Evolutionary conservation across 1,140 invertebrate genomes (phyloP).

Genomic region (Aleiodes sp.): DNA sequence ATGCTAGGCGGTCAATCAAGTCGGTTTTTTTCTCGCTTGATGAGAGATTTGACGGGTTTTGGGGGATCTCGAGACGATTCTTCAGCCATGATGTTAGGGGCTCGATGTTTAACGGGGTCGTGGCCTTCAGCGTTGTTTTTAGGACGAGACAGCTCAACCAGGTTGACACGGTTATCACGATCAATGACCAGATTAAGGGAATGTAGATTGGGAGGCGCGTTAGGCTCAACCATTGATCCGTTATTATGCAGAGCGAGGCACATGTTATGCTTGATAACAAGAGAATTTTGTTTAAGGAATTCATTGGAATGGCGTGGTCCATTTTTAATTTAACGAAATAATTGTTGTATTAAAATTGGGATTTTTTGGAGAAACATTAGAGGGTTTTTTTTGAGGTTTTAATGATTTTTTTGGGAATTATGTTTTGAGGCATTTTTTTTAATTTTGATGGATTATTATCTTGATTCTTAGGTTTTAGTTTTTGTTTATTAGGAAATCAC

Average conservation of each 20-base stretch:
- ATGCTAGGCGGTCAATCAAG: conserved; percentile 33
- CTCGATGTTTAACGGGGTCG: conserved; percentile 43
- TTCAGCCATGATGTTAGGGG: conserved; percentile 24
- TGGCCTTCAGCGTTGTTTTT: conserved; percentile 51
- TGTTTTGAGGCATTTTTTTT: too few species aligned
- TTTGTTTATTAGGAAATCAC: too few species aligned
- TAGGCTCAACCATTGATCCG: conserved; percentile 48
- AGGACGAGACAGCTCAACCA: conserved; percentile 55
- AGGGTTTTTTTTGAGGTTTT: too few species aligned
- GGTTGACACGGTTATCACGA: conserved; percentile 49
- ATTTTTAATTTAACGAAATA: too few species aligned
- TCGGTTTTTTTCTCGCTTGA: conserved; percentile 17
- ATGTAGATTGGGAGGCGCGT: conserved; percentile 51
- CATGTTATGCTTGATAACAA: conserved; percentile 46
- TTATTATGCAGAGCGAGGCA: conserved; percentile 45
- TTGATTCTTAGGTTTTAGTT: too few species aligned
- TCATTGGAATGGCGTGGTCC: conserved; percentile 52
- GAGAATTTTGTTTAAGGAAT: conserved; percentile 53
- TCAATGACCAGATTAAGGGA: conserved; percentile 52
- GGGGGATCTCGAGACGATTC: not conserved
- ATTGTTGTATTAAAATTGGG: too few species aligned
- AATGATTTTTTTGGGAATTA: too few species aligned
- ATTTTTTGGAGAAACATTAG: too few species aligned
- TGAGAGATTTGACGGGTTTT: conserved; percentile 1
- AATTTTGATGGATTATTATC: too few species aligned